Evolutionary conservation across 2,888 invertebrate species (phyloP).

Genomic region (Ormyrus rosae): DNA sequence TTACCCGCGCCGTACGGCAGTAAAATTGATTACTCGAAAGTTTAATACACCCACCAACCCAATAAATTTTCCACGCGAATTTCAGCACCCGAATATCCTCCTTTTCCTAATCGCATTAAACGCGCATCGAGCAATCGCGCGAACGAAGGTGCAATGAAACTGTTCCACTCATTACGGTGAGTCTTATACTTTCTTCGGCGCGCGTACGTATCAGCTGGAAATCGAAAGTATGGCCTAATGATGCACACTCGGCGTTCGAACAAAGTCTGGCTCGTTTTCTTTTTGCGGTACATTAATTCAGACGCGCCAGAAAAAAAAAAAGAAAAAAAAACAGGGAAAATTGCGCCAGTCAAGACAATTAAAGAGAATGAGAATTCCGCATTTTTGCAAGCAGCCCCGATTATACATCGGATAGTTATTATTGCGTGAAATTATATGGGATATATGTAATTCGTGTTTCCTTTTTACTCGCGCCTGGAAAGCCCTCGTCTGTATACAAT

Average conservation of each 20-base stretch:
- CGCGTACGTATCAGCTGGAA: conserved; percentile 29
- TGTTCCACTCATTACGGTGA: not conserved
- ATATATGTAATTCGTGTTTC: not conserved
- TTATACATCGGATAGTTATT: not conserved
- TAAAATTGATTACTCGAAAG: too few species aligned
- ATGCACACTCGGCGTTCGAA: conserved; percentile 29
- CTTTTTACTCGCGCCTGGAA: not conserved
- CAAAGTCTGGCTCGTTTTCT: conserved; percentile 21
- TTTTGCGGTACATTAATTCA: conserved; percentile 47
- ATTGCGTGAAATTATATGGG: too few species aligned
- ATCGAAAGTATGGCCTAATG: conserved; percentile 52
- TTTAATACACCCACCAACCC: too few species aligned
- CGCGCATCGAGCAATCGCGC: too few species aligned
- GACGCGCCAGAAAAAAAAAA: not conserved
- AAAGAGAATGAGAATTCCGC: conserved; percentile 40
- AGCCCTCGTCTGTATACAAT: too few species aligned
- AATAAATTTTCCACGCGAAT: too few species aligned
- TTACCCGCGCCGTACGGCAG: too few species aligned
- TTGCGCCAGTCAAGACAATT: conserved; percentile 30
- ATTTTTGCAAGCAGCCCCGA: conserved; percentile 11
- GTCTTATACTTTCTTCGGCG: conserved; percentile 17
- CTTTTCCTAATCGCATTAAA: too few species aligned
- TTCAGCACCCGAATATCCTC: too few species aligned
- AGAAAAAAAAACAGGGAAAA: conserved; percentile 15
- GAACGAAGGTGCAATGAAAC: too few species aligned